Base-by-base conservation (phyloP, 2,797 vertebrate species). In the Remorina albescens region DNA sequence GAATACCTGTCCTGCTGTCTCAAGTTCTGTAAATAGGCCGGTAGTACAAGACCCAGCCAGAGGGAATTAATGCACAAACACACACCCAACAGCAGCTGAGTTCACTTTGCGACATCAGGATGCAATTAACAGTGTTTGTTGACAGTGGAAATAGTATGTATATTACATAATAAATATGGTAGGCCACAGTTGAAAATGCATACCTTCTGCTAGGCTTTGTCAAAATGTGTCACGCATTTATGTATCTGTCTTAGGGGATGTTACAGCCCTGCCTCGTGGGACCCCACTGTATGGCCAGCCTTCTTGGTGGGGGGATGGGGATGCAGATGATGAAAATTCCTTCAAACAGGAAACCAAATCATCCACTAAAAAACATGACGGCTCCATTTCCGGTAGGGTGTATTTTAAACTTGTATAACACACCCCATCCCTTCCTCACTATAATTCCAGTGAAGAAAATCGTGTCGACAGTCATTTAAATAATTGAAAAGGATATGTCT, bases 261-360 rank as follows among this genome's bases (percentile, higher is more conserved):
- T 91, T 74, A 94, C 97, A 76, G 93, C 97, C 0, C 71, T 98
- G 89, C 97, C 96, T 71, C 96, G 98, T 64, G 97, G 98, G 71
- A 99, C 98, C 9, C 98, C 98, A 1, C 86, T 99, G 55, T 99
- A 99, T 34, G 98, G 98, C 2, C 98, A 99, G 78, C 98, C 98
- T 1, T 97, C 98, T 4, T 99, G 98, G 98, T 99, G 98, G 98
- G 98, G 98, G 44, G 97, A 99, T 47, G 97, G 95, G 46, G 98
- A 99, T n/a, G 95, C 96, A 30, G 96, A 97, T 67, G 97, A 98
- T 53, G 95, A 97, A 87, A 95, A 95, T 91, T 95, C 95, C 66
- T 95, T 94, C 90, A 97, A 97, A 83, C 94, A 96, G 61, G 96
- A 96, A 70, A 93, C 88, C 78, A 98, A 97, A 83, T 75, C 89